Percentiles rank a stretch among this genome's conserved stretches.
Conservation (phyloP, 1,140 invertebrate genomes). For the Drosophila bifasciata region DNA sequence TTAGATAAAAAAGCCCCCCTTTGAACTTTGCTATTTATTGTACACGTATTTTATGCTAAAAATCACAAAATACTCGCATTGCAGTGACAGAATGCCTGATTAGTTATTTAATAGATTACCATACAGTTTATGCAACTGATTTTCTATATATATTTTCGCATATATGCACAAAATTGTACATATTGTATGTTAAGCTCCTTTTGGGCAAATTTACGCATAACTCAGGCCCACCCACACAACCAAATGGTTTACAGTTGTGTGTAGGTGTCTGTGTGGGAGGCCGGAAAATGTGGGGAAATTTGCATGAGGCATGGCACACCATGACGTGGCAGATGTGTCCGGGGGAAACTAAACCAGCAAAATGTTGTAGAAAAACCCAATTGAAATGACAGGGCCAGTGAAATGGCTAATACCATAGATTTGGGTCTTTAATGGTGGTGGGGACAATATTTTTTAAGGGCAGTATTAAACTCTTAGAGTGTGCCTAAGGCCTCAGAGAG, state of each 20-base stretch:
- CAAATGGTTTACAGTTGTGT: slow-evolving; percentile 28
- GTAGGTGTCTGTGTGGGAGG: slow-evolving; percentile 4
- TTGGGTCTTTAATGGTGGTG: slow-evolving; percentile 2
- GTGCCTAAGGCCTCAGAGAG: slow-evolving; percentile 10
- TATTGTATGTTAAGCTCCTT: slow-evolving; percentile 16
- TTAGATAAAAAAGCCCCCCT: too few species aligned
- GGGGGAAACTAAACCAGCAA: not conserved
- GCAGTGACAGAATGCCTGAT: slow-evolving; percentile 26
- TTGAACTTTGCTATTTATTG: not conserved
- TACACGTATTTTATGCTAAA: too few species aligned
- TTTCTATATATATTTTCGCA: slow-evolving; percentile 30
- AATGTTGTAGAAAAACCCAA: not conserved
- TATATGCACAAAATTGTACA: slow-evolving; percentile 1
- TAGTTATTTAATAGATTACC: slow-evolving; percentile 17
- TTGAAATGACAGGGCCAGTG: slow-evolving; percentile 40
- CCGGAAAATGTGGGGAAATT: slow-evolving; percentile 36
- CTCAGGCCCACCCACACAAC: slow-evolving; percentile 11
- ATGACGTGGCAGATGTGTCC: slow-evolving; percentile 35
- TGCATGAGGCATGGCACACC: slow-evolving; percentile 31
- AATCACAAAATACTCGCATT: slow-evolving; percentile 20
- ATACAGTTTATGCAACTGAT: slow-evolving; percentile 36
- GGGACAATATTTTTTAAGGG: too few species aligned
- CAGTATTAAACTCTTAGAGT: slow-evolving; percentile 11
- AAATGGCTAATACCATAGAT: slow-evolving; percentile 26
- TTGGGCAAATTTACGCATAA: slow-evolving; percentile 29